Evolutionary conservation across 2,797 vertebrate genomes (phyloP).

Genomic region (Apogon talboti): DNA sequence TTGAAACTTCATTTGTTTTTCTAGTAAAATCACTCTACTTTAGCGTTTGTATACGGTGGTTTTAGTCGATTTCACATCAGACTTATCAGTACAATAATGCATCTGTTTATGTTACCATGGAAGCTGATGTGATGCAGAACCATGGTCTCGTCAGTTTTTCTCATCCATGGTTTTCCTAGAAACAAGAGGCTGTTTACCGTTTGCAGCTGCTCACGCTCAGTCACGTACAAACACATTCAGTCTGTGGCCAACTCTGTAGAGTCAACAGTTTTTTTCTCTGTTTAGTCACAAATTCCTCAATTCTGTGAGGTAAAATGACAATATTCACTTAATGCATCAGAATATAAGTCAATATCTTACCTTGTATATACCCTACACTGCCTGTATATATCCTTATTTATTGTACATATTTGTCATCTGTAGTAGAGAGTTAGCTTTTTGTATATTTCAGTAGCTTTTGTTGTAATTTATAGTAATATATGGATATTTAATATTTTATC

Average conservation of each 20-base stretch:
- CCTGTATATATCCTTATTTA: no score
- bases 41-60: not conserved
- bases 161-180: constrained; percentile 39
- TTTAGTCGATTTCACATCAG: constrained; percentile 9
- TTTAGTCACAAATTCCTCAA: not conserved
- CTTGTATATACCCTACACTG: no score
- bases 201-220: not conserved
- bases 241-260: no score
- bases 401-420: no score
- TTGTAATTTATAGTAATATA: no score
- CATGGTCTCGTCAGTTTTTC: constrained; percentile 27
- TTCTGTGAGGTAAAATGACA: no score
- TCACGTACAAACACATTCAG: not conserved
- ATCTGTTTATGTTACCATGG: constrained; percentile 3
- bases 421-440: no score
- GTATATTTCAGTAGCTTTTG: no score
- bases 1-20: not conserved
- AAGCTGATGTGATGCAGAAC: constrained; percentile 21
- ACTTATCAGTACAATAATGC: not conserved
- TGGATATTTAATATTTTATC: no score
- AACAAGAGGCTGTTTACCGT: constrained; percentile 32
- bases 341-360: no score
- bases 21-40: not conserved
- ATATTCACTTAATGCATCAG: no score
- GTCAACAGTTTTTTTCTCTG: not conserved